Evolutionary conservation across 2,113 vertebrate species (phyloP), one percentile per base, ranked within the genome.

Genomic region (Pollimyrus isidori): DNA sequence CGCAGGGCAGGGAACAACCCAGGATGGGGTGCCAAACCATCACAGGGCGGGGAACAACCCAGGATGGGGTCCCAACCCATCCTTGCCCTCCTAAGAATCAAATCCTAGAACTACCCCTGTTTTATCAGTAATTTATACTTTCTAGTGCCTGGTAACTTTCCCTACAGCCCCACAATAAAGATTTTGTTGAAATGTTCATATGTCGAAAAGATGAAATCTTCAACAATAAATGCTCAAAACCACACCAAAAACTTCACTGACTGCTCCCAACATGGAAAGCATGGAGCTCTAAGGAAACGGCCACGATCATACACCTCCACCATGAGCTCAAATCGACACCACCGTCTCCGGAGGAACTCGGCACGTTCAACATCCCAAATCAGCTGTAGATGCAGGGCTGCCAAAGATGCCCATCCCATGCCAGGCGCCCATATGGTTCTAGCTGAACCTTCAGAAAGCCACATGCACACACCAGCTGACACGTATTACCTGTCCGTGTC

Each of bases 391-490:
- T 53, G 86, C 11, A 19, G 30, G 11, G 17, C 50, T 52, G 86
- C 11, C 17, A 50, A 15, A 50, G 52, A 52, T 89, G 76, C 19
- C 69, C 73, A 80, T 19, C 3, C 88, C 46, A 21, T 45, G 48
- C 83, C 85, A 52, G 26, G 26, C 21, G 13, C n/a, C 80, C 11
- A 85, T 87, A 89, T 46, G 56, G 76, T 88, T 35, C 86, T 53
- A 39, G 26, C 65, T 30, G 35, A 6, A 50, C 69, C 48, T 39
- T 30, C 48, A 89, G 48, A 89, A 42, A 89, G 50, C 76, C 87
- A 76, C 13, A 88, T 49, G 48, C 65, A n/a, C 48, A 86, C 69
- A 88, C 76, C 89, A 88, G 50, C 30, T 88, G 62, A 86, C 65
- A 87, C 69, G 7, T 4, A n/a, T 23, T 65, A 87, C 87, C 52